Conservation (phyloP, 2,113 vertebrate species). For the Hypomesus transpacificus region DNA sequence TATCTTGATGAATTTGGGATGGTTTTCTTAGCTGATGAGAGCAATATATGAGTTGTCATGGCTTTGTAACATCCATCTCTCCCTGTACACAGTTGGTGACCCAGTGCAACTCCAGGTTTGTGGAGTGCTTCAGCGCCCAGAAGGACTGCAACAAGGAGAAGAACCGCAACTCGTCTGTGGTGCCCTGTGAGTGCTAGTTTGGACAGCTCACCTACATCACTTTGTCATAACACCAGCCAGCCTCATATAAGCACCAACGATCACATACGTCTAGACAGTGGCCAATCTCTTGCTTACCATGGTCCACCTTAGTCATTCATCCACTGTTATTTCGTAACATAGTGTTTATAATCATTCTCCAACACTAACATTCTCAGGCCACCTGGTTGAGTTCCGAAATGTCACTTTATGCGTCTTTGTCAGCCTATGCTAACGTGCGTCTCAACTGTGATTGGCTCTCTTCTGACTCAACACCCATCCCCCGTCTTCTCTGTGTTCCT, state of each 20-base stretch:
- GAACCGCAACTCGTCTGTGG: slow-evolving; percentile 91
- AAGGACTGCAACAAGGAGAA: slow-evolving; percentile 98
- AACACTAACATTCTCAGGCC: neutral
- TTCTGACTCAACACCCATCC: neutral
- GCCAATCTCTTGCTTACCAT: neutral
- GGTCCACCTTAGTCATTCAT: slow-evolving; percentile 2
- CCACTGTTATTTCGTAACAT: slow-evolving; percentile 27
- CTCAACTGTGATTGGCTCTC: neutral
- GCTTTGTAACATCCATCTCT: neutral
- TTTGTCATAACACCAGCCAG: neutral
- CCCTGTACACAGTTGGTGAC: slow-evolving; percentile 78
- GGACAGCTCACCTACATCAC: neutral
- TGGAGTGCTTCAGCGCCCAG: slow-evolving; percentile 90
- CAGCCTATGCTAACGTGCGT: neutral
- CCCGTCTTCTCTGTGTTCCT: slow-evolving; percentile 4
- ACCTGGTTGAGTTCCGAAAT: neutral
- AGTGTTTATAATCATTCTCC: slow-evolving; percentile 10
- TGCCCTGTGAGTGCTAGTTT: slow-evolving; percentile 81
- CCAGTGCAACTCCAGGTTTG: slow-evolving; percentile 85
- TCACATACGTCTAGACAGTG: neutral
- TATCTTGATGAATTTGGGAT: no score
- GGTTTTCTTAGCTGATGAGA: no score
- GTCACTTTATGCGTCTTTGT: neutral
- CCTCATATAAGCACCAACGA: neutral
- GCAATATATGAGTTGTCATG: neutral